phyloP scores from a whole-genome alignment of 2,888 invertebrate species.

The Aleiodes alternator region DNA sequence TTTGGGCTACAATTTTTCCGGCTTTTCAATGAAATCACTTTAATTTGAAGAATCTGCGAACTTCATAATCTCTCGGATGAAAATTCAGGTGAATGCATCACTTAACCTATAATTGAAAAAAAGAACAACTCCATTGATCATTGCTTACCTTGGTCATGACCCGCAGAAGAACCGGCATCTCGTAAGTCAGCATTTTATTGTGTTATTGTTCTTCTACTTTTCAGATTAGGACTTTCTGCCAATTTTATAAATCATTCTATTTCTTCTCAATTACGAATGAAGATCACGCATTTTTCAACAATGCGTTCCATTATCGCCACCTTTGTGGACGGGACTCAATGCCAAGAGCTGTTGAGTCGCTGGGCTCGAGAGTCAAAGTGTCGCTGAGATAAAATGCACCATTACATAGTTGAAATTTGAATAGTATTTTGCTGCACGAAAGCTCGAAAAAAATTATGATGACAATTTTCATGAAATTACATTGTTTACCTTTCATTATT shows the following conservation, averaged over 20 bases:
- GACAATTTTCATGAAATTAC: too few species aligned
- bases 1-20: too few species aligned
- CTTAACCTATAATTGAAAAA: constrained; percentile 35
- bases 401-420: too few species aligned
- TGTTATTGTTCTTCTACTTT: not conserved
- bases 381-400: not conserved
- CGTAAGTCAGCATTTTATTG: constrained; percentile 82
- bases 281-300: not conserved
- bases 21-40: too few species aligned
- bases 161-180: constrained; percentile 81
- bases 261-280: not conserved
- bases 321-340: not conserved
- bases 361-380: not conserved
- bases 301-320: not conserved
- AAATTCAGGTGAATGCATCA: too few species aligned
- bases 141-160: constrained; percentile 80
- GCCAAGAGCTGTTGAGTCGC: not conserved
- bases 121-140: constrained; percentile 25
- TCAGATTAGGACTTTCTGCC: not conserved
- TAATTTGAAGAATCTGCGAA: too few species aligned
- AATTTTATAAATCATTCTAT: not conserved
- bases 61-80: too few species aligned
- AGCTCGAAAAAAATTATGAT: too few species aligned
- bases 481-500: too few species aligned
- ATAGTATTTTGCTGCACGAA: too few species aligned